Evolutionary conservation across 2,797 vertebrate genomes (phyloP).

Genomic region (Sparidentex hasta): DNA sequence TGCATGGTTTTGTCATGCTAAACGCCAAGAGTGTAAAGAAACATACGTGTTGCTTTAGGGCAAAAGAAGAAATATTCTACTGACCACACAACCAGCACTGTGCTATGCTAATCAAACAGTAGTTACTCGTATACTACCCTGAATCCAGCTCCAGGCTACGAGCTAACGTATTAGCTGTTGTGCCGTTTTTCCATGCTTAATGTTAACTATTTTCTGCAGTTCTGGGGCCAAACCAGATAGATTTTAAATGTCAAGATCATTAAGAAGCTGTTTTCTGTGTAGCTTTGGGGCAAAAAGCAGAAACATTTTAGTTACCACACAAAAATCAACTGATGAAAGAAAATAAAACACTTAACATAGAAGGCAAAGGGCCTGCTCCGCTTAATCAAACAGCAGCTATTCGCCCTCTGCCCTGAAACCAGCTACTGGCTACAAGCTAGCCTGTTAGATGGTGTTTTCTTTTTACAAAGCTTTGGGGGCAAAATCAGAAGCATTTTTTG

Average conservation of each 20-base stretch:
- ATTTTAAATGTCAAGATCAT: too few relatives aligned
- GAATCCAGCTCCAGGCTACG: constrained; percentile 13
- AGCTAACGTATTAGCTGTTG: constrained; percentile 8
- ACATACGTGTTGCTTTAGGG: not conserved
- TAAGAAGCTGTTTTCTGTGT: too few relatives aligned
- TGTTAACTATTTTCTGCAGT: not conserved
- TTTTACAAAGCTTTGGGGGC: too few relatives aligned
- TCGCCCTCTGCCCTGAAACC: constrained; percentile 46
- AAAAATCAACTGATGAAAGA: too few relatives aligned
- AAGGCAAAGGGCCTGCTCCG: not conserved
- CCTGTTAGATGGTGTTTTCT: not conserved
- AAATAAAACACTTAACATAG: too few relatives aligned
- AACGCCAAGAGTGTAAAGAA: not conserved
- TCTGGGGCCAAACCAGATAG: not conserved
- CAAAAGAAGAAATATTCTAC: not conserved
- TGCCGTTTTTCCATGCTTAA: not conserved
- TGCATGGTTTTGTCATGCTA: not conserved
- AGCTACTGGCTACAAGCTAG: not conserved
- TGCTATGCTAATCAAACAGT: constrained; percentile 46
- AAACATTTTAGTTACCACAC: too few relatives aligned
- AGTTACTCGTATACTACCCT: constrained; percentile 43
- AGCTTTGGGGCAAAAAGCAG: not conserved
- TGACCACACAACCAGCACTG: not conserved
- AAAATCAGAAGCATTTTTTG: constrained; percentile 11
- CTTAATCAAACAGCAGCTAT: constrained; percentile 51